These are phyloP conservation scores for Archilochus colubris DNA, from an alignment of 2,113 vertebrate genomes.

Conservation along the genomic window DNA sequence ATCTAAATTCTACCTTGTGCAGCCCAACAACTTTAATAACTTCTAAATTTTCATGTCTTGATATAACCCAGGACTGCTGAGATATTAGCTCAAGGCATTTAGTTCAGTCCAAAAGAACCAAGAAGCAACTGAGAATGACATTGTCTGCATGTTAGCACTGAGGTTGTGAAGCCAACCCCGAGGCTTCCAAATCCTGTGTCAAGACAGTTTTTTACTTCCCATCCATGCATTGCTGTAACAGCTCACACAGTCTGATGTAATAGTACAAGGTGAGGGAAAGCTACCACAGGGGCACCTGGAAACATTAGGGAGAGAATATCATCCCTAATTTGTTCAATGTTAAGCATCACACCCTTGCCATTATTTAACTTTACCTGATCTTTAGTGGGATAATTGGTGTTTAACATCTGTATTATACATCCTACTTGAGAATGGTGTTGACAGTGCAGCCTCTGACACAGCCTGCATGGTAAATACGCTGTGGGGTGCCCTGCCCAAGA, in stretches of 20 bases:
- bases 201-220: background rate
- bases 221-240: background rate
- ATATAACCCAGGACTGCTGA: background rate
- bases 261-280: background rate
- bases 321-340: slow-evolving; percentile 10
- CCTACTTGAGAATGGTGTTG: slow-evolving; percentile 50
- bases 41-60: background rate
- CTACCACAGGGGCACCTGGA: background rate
- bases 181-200: background rate
- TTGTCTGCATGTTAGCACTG: background rate
- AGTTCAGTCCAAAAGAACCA: background rate
- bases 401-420: slow-evolving; percentile 64
- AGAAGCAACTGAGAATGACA: background rate
- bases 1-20: background rate
- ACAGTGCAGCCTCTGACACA: slow-evolving; percentile 43
- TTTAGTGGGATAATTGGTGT: slow-evolving; percentile 57
- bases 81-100: background rate
- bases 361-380: slow-evolving; percentile 62
- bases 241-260: background rate
- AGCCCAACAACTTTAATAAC: background rate
- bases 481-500: slow-evolving; percentile 61
- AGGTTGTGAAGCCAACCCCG: background rate
- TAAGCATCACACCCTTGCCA: slow-evolving; percentile 51
- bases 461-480: slow-evolving; percentile 37
- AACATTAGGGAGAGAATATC: background rate